A percentile compares a stretch with the other conserved stretches of the same genome.
Conservation (phyloP, 2,113 vertebrate genomes). For the Oreochromis niloticus region DNA sequence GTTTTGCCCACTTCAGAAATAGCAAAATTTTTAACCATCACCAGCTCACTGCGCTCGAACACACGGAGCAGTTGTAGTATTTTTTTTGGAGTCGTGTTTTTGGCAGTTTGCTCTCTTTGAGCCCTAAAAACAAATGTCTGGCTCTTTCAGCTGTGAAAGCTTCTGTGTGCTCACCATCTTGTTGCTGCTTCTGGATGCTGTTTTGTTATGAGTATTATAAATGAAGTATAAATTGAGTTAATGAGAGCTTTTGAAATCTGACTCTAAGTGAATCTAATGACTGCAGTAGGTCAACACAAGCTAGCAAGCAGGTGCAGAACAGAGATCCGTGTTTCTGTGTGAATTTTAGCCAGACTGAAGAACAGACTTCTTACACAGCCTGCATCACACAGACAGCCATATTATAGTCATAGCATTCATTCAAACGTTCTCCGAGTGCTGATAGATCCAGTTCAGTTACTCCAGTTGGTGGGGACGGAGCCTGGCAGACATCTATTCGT, state of each 20-base stretch:
- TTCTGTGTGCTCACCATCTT: not conserved
- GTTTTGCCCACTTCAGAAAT: not conserved
- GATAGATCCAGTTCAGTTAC: not conserved
- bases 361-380: not conserved
- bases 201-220: not conserved
- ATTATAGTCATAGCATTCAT: not conserved
- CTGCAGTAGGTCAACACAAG: not conserved
- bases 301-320: not conserved
- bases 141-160: not conserved
- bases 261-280: not conserved
- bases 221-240: not conserved
- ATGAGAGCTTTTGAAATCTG: not conserved
- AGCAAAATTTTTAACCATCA: not conserved
- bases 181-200: not conserved
- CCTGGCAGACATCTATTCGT: not conserved
- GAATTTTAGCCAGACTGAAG: not conserved
- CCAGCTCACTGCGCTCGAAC: not conserved
- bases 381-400: not conserved
- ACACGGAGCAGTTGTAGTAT: not conserved
- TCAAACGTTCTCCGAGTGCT: not conserved
- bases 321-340: not conserved
- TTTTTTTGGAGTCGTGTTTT: not conserved
- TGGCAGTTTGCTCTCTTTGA: not conserved
- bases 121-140: not conserved
- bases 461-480: not conserved